Percentiles rank a stretch among this genome's conserved stretches.
phyloP scores from a whole-genome alignment of 1,140 invertebrate genomes.

The Coenobita brevimanus region DNA sequence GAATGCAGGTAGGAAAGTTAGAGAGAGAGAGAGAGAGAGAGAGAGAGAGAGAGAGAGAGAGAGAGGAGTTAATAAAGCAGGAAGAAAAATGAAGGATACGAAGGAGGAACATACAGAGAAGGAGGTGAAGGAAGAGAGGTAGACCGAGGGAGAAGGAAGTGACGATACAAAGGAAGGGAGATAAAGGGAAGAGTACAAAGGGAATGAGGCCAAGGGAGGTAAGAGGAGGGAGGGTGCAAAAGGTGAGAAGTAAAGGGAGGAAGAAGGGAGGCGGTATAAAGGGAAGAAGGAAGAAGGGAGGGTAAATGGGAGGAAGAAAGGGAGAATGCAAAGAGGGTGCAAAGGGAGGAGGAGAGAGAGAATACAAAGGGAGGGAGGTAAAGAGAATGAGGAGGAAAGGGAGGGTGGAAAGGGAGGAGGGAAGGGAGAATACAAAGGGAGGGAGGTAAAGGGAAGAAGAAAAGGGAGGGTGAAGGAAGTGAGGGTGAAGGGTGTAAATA shows the following conservation, averaged over 20 bases:
- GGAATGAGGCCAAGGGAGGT: background rate
- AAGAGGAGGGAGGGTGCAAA: background rate
- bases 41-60: background rate
- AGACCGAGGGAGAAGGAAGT: too few species aligned
- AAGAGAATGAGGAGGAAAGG: background rate
- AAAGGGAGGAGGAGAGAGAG: background rate
- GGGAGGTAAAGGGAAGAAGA: background rate
- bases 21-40: conserved; percentile 2
- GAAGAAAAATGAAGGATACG: too few species aligned
- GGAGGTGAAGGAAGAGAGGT: background rate
- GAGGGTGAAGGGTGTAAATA: background rate
- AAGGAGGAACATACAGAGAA: background rate
- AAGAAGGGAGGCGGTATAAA: too few species aligned
- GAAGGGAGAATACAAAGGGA: background rate
- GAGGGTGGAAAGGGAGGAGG: background rate
- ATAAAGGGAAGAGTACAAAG: background rate
- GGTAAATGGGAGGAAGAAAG: too few species aligned
- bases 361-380: background rate
- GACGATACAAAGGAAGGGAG: background rate
- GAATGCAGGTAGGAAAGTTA: too few species aligned
- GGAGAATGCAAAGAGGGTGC: too few species aligned
- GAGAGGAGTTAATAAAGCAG: background rate
- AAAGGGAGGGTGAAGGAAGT: background rate
- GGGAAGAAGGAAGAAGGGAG: background rate
- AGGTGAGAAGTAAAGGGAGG: too few species aligned